Evolutionary conservation across 2,888 invertebrate genomes (phyloP).

Genomic region (Rhogogaster chlorosoma): DNA sequence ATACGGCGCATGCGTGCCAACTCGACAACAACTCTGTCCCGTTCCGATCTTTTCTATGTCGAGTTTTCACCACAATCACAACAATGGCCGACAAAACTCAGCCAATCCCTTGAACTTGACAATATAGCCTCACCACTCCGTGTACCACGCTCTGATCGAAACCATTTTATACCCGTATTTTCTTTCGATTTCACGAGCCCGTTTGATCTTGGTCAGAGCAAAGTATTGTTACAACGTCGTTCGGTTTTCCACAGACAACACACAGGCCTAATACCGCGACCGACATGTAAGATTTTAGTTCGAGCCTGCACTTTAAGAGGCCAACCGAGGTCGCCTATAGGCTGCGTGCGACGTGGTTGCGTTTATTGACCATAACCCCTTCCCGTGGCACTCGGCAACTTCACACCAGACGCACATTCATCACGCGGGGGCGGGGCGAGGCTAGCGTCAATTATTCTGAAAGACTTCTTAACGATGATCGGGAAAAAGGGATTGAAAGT

Average conservation of each 20-base stretch:
- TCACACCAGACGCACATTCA: constrained; percentile 27
- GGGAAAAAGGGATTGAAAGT: neutral
- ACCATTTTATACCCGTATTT: constrained; percentile 58
- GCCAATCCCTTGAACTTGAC: constrained; percentile 68
- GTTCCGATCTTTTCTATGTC: constrained; percentile 1
- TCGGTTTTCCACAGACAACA: constrained; percentile 65
- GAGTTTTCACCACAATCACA: constrained; percentile 69
- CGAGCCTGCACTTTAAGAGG: constrained; percentile 73
- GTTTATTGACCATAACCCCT: constrained; percentile 78
- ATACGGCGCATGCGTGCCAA: constrained; percentile 69
- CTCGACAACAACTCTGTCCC: constrained; percentile 70
- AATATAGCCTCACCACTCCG: constrained; percentile 53
- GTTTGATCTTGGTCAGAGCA: constrained; percentile 26
- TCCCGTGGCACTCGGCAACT: constrained; percentile 63
- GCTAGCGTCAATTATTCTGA: neutral
- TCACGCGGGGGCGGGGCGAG: neutral
- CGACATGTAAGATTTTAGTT: constrained; percentile 75
- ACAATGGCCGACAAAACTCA: constrained; percentile 74
- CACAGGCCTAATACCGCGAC: constrained; percentile 68
- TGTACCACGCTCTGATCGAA: constrained; percentile 32
- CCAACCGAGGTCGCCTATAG: constrained; percentile 75
- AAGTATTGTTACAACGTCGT: constrained; percentile 56
- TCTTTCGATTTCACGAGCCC: constrained; percentile 49
- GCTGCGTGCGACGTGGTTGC: constrained; percentile 76
- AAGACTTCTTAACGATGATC: neutral